Evolutionary conservation across 2,888 invertebrate genomes (phyloP).

Genomic region (Biston stratarius): DNA sequence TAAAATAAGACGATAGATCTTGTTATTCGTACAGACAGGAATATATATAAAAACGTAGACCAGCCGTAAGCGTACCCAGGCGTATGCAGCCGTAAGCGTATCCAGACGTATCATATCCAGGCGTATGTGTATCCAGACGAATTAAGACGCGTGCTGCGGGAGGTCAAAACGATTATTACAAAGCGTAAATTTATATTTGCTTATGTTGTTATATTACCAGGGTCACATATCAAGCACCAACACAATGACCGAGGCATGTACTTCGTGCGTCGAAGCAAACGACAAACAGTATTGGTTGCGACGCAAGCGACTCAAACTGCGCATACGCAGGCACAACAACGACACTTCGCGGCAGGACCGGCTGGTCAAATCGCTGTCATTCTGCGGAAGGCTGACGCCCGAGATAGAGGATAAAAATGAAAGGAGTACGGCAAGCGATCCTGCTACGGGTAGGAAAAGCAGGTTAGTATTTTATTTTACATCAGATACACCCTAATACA

Average conservation of each 20-base stretch:
- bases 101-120: too few relatives aligned
- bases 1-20: too few relatives aligned
- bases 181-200: not conserved
- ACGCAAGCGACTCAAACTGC: conserved; percentile 73
- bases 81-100: too few relatives aligned
- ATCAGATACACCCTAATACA: too few relatives aligned
- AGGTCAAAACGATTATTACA: not conserved
- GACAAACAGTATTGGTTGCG: conserved; percentile 80
- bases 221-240: conserved; percentile 84
- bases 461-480: conserved; percentile 60
- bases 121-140: too few relatives aligned
- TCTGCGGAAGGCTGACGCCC: conserved; percentile 88
- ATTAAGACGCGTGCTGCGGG: too few relatives aligned
- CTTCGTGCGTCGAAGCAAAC: conserved; percentile 81
- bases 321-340: conserved; percentile 67
- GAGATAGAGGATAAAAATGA: conserved; percentile 86
- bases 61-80: too few relatives aligned
- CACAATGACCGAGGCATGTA: conserved; percentile 84
- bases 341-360: conserved; percentile 69
- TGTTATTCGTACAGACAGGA: too few relatives aligned
- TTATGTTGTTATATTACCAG: conserved; percentile 50
- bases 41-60: too few relatives aligned
- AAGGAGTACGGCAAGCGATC: conserved; percentile 88
- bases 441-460: conserved; percentile 86
- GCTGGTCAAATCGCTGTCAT: conserved; percentile 91